A percentile compares a stretch with the other conserved stretches of the same genome.
Evolutionary conservation across 2,888 invertebrate genomes (phyloP).

Genomic region (Limnephilus marmoratus): DNA sequence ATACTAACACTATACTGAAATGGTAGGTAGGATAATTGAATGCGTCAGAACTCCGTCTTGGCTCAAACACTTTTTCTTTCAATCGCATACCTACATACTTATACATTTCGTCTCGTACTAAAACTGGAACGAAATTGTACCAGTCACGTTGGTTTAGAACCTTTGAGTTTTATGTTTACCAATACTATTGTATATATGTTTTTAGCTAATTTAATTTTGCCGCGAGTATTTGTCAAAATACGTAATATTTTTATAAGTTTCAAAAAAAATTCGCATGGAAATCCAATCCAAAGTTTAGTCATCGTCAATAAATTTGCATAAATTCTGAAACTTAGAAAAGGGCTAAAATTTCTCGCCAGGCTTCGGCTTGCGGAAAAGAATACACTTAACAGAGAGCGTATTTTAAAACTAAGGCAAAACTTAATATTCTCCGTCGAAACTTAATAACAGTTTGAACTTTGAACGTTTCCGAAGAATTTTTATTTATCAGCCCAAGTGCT

Average conservation of each 20-base stretch:
- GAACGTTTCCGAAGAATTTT: conserved; percentile 33
- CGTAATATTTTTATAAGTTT: background rate
- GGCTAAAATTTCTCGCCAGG: background rate
- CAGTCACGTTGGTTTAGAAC: too few species aligned
- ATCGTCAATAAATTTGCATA: background rate
- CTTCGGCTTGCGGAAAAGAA: background rate
- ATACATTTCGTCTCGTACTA: too few species aligned
- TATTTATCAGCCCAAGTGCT: conserved; percentile 40
- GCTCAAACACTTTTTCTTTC: too few species aligned
- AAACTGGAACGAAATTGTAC: too few species aligned
- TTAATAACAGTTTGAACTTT: conserved; percentile 32
- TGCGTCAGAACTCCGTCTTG: too few species aligned
- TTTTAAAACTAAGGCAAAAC: conserved; percentile 25
- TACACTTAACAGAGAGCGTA: background rate
- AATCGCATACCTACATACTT: too few species aligned
- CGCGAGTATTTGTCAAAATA: background rate
- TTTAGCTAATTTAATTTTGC: too few species aligned
- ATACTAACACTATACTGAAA: too few species aligned
- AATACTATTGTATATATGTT: too few species aligned
- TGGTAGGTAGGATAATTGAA: too few species aligned
- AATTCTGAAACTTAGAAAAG: background rate
- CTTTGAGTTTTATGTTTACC: too few species aligned
- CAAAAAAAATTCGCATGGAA: background rate
- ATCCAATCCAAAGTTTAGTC: background rate
- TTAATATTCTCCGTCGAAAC: conserved; percentile 41